phyloP scores from a whole-genome alignment of 1,140 invertebrate genomes.

The Eupristina koningsbergeri region DNA sequence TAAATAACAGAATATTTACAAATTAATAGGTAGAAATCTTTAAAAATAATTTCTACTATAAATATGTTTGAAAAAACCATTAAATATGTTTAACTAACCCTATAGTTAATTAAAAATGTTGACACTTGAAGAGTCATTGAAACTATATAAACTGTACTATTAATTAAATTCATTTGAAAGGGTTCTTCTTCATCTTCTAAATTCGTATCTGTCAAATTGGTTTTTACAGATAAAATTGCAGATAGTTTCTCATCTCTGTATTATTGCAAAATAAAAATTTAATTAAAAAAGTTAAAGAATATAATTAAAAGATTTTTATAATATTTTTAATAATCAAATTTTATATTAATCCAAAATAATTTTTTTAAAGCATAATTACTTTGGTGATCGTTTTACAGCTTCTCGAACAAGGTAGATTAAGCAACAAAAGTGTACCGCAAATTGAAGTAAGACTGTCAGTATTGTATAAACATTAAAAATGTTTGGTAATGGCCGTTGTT shows the following conservation, averaged over 20 bases:
- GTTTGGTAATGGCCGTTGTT: conserved; percentile 95
- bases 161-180: conserved; percentile 94
- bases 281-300: background rate
- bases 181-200: conserved; percentile 82
- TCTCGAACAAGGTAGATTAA: conserved; percentile 92
- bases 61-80: background rate
- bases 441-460: conserved; percentile 94
- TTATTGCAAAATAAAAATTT: background rate
- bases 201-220: conserved; percentile 34
- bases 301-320: too few species aligned
- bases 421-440: conserved; percentile 94
- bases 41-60: background rate
- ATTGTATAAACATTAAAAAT: conserved; percentile 99
- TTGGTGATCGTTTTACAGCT: conserved; percentile 80
- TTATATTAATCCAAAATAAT: background rate
- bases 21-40: background rate
- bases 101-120: conserved; percentile 99
- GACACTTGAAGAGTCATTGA: conserved; percentile 97
- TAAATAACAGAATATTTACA: background rate
- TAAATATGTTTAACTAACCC: conserved; percentile 78
- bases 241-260: conserved; percentile 75
- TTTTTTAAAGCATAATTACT: conserved; percentile 71
- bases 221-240: conserved; percentile 52
- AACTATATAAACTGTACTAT: conserved; percentile 98
- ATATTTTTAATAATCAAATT: background rate